Base-by-base conservation (phyloP, 2,888 invertebrate species). In the Ornithoptera alexandrae region DNA sequence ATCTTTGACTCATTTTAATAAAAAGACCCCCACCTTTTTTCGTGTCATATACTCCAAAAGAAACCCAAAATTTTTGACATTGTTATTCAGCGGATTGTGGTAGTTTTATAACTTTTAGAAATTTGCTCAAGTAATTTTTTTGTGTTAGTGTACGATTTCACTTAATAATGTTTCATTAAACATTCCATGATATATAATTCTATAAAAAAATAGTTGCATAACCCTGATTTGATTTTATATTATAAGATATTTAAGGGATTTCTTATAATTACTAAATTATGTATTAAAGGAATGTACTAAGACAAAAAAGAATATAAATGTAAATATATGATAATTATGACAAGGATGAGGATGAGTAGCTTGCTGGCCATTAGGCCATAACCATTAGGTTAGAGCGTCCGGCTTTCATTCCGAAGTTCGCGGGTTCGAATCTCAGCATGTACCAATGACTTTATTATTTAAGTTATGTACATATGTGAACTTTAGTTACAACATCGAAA, bases 1-100 rank as follows among this genome's bases (percentile, higher is more conserved):
- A 83, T 81, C 80, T 79, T 75, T 81, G 78, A 79, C 80, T 81
- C 78, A 77, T 79, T 76, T 70, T 69, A 67, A 73, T 74, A 73
- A 74, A 73, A 72, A 75, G 73, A 72, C 74, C 72, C 71, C 15
- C 71, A 75, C 74, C 75, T 76, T 79, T 76, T 71, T 74, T 75
- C 72, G 74, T 68, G 66, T 67, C 67, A 66, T 66, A 66, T 66
- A 62, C 62, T 62, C 66, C 67, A 63, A 71, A 65, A 58, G 65
- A 69, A 67, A 65, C 59, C 36, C 30, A 30, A 36, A 60, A 67
- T 64, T 66, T 59, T 58, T 62, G 57, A 65, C 69, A 61, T 69
- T 69, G 46, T 65, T 69, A 60, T 62, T 62, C 42, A 17, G 22
- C 36, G 56, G 60, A 65, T 61, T 42, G 46, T 57, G 20, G 56